These are phyloP conservation scores for Coenonympha arcania DNA, from an alignment of 2,888 invertebrate genomes.

Conservation along the genomic window DNA sequence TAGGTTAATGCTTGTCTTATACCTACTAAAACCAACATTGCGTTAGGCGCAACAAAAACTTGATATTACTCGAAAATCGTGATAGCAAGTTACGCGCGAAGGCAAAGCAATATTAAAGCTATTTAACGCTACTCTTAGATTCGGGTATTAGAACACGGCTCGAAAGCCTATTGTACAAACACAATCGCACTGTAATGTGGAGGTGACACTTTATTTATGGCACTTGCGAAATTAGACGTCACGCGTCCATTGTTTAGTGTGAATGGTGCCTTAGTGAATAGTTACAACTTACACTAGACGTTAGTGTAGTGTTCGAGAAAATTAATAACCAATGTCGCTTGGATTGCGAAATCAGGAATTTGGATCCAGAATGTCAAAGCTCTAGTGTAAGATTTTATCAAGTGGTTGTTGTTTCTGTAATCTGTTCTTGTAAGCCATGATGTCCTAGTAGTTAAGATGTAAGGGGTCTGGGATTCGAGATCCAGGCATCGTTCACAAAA, in stretches of 20 bases:
- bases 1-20: too few relatives aligned
- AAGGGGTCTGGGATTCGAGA: too few relatives aligned
- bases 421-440: too few relatives aligned
- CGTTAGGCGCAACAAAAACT: conserved; percentile 15
- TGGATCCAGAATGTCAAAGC: conserved; percentile 1
- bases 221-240: conserved; percentile 33
- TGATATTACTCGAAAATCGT: conserved; percentile 20
- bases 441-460: too few relatives aligned
- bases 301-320: conserved; percentile 24
- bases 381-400: neutral
- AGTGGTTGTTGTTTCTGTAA: too few relatives aligned
- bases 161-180: conserved; percentile 30
- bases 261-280: conserved; percentile 31
- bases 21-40: too few relatives aligned
- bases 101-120: conserved; percentile 16
- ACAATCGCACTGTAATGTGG: conserved; percentile 33
- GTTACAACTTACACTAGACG: conserved; percentile 26
- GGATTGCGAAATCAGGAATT: conserved; percentile 13
- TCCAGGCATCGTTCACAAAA: too few relatives aligned
- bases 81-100: conserved; percentile 17
- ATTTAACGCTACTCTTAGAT: conserved; percentile 16
- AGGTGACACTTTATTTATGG: conserved; percentile 34
- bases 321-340: conserved; percentile 23
- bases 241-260: conserved; percentile 29
- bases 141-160: conserved; percentile 15